Conservation (phyloP, 1,140 invertebrate genomes). For the Pararge aegeria region DNA sequence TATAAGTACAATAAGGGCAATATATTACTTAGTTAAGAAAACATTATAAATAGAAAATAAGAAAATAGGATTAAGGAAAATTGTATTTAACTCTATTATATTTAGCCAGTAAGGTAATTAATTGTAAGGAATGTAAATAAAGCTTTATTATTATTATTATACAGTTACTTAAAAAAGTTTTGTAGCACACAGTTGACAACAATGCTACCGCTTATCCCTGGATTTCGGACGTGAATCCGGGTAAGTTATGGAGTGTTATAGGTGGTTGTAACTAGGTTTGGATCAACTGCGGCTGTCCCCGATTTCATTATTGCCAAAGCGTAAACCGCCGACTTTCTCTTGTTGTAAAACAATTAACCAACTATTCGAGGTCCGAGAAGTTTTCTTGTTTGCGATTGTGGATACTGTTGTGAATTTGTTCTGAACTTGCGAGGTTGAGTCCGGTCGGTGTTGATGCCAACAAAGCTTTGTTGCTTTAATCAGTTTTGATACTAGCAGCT, state of each 20-base stretch:
- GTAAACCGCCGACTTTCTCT: conserved; percentile 17
- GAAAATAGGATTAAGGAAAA: too few species aligned
- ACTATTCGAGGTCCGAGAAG: conserved; percentile 20
- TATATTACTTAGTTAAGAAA: too few species aligned
- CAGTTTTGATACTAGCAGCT: too few species aligned
- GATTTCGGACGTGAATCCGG: conserved; percentile 13
- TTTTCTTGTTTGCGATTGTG: conserved; percentile 23
- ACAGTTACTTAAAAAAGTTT: too few species aligned
- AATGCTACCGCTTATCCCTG: not conserved
- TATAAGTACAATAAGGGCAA: too few species aligned
- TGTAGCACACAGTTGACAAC: too few species aligned
- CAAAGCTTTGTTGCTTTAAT: too few species aligned
- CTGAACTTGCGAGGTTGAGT: conserved; percentile 8
- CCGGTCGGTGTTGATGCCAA: not conserved
- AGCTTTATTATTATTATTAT: too few species aligned
- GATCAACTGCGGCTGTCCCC: conserved; percentile 16
- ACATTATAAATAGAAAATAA: too few species aligned
- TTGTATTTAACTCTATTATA: too few species aligned
- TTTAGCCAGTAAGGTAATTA: too few species aligned
- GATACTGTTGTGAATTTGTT: conserved; percentile 6
- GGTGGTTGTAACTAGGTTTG: conserved; percentile 18
- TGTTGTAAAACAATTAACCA: conserved; percentile 26
- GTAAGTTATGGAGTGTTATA: conserved; percentile 18
- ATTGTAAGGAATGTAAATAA: too few species aligned
- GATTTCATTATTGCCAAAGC: conserved; percentile 24